Base-by-base conservation (phyloP, 2,797 vertebrate species). In the Cuniculus paca region DNA sequence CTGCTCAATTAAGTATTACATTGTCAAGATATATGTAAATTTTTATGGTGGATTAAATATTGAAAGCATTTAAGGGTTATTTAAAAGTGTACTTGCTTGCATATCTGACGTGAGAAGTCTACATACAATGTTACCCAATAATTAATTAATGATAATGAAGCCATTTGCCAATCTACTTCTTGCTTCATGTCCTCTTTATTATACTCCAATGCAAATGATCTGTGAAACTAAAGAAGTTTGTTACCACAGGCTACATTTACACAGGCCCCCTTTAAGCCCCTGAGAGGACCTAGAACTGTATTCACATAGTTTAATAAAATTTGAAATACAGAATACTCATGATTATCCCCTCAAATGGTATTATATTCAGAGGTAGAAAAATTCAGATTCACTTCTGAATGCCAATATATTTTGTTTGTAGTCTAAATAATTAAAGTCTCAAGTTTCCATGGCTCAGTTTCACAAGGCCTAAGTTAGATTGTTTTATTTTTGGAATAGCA, bases 71-170 rank as follows among this genome's bases (percentile, higher is more conserved):
- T 52, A 19, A 87, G 4, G 75, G 31, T 52, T 72, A 13, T 65
- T 58, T 91, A 56, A 91, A 78, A 87, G 68, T 45, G 48, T 6
- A 96, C 5, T 48, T 68, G 31, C 50, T 48, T 97, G 78, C 87
- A 96, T 80, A 58, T 58, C 82, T 95, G 88, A 79, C 58, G 36
- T 85, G 54, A 86, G 74, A 96, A 88, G 11, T 94, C 80, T 60
- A 90, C 24, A 70, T 94, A n/a, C 0, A 10, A n/a, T 58, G 56
- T 80, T 36, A 86, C 16, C 68, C 82, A 85, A 56, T 86, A 96
- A 54, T 94, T 86, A 54, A 94, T 94, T 74, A 34, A 20, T 72
- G 52, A 93, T 78, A 90, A 68, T 17, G 80, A 96, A 94, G 85
- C 39, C 78, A 58, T 60, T 68, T 84, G 26, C n/a, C 1, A 8